A percentile compares a stretch with the other conserved stretches of the same genome.
phyloP scores from a whole-genome alignment of 2,797 vertebrate genomes.

The Ibycter americanus region DNA sequence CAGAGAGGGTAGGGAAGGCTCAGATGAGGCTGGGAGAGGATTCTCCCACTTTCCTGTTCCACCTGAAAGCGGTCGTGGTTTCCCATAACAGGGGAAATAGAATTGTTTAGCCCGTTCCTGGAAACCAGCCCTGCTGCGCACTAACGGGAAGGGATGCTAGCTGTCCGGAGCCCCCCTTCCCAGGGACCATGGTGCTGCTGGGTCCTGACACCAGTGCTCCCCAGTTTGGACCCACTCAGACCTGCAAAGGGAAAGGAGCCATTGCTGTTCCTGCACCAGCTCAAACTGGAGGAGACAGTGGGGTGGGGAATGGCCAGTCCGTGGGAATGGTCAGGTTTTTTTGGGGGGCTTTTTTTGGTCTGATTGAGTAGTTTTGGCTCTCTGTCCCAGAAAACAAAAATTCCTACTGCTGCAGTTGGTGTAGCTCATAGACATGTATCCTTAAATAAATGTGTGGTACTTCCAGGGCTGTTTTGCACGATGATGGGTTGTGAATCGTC shows the following conservation, averaged over 20 bases:
- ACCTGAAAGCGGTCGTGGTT: not conserved
- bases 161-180: fast-evolving
- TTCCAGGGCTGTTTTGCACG: fast-evolving
- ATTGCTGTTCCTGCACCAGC: not conserved
- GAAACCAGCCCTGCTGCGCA: not conserved
- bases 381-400: not conserved
- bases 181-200: not conserved
- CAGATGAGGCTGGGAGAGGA: fast-evolving
- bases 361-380: not conserved
- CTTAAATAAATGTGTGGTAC: too few relatives aligned
- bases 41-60: not conserved
- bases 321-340: too few relatives aligned
- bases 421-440: fast-evolving
- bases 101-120: not conserved
- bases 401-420: not conserved
- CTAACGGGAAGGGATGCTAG: not conserved
- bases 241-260: too few relatives aligned
- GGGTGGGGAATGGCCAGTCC: not conserved
- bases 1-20: not conserved
- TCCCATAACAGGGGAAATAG: not conserved
- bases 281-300: not conserved
- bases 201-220: not conserved
- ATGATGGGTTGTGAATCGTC: not conserved
- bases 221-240: not conserved
- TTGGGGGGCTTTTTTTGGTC: not conserved